Conservation (phyloP, 1,140 invertebrate genomes). For the Diachasmimorpha longicaudata region DNA sequence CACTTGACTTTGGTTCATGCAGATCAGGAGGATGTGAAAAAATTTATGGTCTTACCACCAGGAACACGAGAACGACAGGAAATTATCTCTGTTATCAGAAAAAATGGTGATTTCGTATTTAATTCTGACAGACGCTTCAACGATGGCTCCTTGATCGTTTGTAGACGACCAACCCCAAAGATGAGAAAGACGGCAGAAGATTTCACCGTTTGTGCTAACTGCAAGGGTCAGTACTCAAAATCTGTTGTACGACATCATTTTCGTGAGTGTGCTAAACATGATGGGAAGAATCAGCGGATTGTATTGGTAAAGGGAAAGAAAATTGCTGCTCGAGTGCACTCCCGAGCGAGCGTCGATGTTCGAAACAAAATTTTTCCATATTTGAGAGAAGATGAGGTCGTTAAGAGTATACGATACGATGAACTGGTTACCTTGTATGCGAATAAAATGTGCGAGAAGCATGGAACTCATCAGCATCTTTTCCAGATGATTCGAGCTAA, state of each 20-base stretch:
- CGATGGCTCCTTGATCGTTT: constrained; percentile 29
- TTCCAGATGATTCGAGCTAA: not conserved
- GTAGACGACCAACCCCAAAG: constrained; percentile 24
- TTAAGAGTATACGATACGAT: constrained; percentile 31
- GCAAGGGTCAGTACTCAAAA: constrained; percentile 7
- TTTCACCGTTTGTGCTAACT: constrained; percentile 17
- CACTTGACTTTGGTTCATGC: constrained; percentile 20
- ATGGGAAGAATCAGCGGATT: not conserved
- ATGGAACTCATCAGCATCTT: constrained; percentile 11
- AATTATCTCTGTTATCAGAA: constrained; percentile 25
- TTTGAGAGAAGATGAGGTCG: constrained; percentile 28
- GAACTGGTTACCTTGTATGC: constrained; percentile 30
- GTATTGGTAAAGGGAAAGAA: constrained; percentile 12
- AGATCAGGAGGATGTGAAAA: constrained; percentile 27
- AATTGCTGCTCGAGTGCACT: constrained; percentile 8
- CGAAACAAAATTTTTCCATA: constrained; percentile 29
- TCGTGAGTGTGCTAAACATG: constrained; percentile 9
- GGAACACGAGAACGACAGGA: constrained; percentile 7
- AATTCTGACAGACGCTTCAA: constrained; percentile 29
- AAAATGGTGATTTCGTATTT: constrained; percentile 28
- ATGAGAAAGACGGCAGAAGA: constrained; percentile 18
- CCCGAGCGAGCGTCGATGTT: constrained; percentile 11
- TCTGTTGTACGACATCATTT: constrained; percentile 14
- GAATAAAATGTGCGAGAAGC: constrained; percentile 27
- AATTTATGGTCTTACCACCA: constrained; percentile 17